phyloP scores from a whole-genome alignment of 2,888 invertebrate genomes.

The Drosophila cyrtoloma region DNA sequence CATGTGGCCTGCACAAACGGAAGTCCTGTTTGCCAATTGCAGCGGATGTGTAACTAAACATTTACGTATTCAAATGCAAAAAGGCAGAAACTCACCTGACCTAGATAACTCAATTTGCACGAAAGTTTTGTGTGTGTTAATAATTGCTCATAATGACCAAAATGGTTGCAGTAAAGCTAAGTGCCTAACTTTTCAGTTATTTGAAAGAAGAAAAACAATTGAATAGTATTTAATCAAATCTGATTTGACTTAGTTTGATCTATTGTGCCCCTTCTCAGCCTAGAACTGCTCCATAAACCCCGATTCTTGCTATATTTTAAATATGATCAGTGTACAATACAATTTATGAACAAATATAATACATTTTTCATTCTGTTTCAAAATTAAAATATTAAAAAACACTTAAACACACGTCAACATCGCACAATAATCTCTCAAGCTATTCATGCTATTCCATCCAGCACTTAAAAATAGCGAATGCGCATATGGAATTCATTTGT shows the following conservation, averaged over 20 bases:
- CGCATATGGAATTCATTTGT: not conserved
- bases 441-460: not conserved
- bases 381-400: not conserved
- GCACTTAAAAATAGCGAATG: not conserved
- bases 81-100: not conserved
- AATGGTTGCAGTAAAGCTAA: not conserved
- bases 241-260: not conserved
- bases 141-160: not conserved
- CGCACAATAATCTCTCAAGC: not conserved
- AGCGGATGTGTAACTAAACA: conserved; percentile 38
- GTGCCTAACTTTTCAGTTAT: not conserved
- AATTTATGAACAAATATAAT: too few species aligned
- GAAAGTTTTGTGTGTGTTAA: not conserved
- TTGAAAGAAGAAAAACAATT: not conserved
- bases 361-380: not conserved
- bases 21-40: conserved; percentile 41
- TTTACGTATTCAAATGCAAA: conserved; percentile 9
- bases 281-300: not conserved
- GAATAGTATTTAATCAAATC: not conserved
- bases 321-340: not conserved
- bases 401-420: not conserved
- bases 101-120: not conserved
- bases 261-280: not conserved
- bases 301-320: not conserved
- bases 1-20: conserved; percentile 47